Evolutionary conservation across 2,888 invertebrate genomes (phyloP).

Genomic region (Euproctis similis): DNA sequence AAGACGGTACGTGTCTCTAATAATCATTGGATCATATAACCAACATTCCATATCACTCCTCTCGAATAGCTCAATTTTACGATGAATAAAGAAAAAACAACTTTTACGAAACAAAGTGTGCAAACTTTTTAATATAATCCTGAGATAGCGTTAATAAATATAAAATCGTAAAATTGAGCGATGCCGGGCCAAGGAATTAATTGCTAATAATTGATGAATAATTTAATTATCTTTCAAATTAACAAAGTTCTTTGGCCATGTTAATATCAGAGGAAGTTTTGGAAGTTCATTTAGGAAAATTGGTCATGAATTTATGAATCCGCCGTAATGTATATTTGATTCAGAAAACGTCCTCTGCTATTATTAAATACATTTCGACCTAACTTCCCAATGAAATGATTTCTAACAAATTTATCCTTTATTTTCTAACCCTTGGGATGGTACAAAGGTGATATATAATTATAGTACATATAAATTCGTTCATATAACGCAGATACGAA

Average conservation of each 20-base stretch:
- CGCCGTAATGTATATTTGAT: conserved; percentile 8
- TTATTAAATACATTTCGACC: conserved; percentile 21
- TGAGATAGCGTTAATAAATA: conserved; percentile 17
- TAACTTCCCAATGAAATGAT: conserved; percentile 12
- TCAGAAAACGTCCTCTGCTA: conserved; percentile 24
- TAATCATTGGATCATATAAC: conserved; percentile 10
- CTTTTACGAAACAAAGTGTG: conserved; percentile 9
- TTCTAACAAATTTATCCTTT: conserved; percentile 18
- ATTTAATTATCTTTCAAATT: conserved; percentile 33
- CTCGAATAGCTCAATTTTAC: conserved; percentile 36
- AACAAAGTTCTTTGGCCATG: conserved; percentile 43
- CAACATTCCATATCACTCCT: conserved; percentile 8
- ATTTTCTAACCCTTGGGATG: conserved; percentile 27
- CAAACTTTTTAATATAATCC: conserved; percentile 17
- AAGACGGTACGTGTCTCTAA: conserved; percentile 94
- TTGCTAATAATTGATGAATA: conserved; percentile 33
- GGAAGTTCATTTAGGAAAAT: conserved; percentile 16
- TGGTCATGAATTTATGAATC: conserved; percentile 12
- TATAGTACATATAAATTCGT: conserved; percentile 27
- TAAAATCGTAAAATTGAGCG: conserved; percentile 47
- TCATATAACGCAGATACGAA: too few relatives aligned
- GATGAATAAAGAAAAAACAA: conserved; percentile 12
- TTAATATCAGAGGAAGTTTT: conserved; percentile 45
- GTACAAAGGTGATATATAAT: conserved; percentile 25
- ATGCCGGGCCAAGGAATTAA: conserved; percentile 36